These are phyloP conservation scores for Danio aesculapii DNA, from an alignment of 2,797 vertebrate species.

Conservation along the genomic window DNA sequence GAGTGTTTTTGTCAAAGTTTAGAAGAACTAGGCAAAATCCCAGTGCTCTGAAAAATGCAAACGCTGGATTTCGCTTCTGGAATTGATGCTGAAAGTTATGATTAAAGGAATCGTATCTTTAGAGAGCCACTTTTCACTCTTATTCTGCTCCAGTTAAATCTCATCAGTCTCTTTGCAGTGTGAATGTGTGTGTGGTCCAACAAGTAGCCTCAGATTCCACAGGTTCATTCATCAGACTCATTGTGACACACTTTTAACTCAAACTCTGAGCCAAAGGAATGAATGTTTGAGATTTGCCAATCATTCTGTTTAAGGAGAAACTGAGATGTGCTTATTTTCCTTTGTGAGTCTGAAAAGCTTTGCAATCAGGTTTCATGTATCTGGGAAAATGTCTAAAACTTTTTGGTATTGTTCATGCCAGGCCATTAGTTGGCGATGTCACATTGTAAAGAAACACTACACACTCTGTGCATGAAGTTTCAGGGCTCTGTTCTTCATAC, in stretches of 20 bases:
- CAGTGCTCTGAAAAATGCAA: background rate
- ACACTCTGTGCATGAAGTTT: too few species aligned
- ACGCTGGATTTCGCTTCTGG: background rate
- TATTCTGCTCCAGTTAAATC: background rate
- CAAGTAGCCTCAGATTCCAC: background rate
- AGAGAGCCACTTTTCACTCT: background rate
- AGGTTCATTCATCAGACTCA: constrained; percentile 10
- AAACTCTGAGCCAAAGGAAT: background rate
- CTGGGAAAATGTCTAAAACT: too few species aligned
- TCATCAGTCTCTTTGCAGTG: background rate
- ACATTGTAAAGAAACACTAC: too few species aligned
- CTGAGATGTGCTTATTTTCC: too few species aligned
- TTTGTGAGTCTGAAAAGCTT: too few species aligned
- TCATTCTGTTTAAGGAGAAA: background rate
- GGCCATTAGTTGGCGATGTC: too few species aligned
- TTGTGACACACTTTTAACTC: background rate
- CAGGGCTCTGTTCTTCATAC: too few species aligned
- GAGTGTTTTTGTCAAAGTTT: background rate
- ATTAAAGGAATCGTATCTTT: background rate
- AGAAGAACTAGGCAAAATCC: background rate
- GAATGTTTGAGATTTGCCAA: too few species aligned
- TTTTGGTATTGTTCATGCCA: too few species aligned
- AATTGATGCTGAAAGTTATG: background rate
- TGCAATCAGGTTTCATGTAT: too few species aligned
- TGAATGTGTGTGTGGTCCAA: constrained; percentile 8